Evolutionary conservation across 2,113 vertebrate species (phyloP).

Genomic region (Ameiurus melas): DNA sequence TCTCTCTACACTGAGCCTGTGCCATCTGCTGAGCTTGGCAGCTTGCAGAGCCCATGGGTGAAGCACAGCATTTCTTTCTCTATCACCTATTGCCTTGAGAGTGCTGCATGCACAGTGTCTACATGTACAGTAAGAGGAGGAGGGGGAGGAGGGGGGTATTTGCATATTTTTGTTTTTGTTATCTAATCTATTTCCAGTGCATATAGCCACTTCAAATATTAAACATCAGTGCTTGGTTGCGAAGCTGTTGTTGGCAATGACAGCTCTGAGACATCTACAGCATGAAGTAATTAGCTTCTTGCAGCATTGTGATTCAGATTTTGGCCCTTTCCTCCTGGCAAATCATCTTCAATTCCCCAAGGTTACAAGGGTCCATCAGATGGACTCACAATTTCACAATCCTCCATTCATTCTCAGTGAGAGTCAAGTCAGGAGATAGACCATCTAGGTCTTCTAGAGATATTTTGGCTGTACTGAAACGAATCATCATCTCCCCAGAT

Average conservation of each 20-base stretch:
- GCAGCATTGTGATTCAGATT: neutral
- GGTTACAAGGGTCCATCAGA: neutral
- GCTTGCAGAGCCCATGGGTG: constrained; percentile 25
- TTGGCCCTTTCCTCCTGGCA: neutral
- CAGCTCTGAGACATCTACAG: neutral
- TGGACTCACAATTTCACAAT: neutral
- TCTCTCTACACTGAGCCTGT: constrained; percentile 33
- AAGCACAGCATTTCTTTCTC: constrained; percentile 10
- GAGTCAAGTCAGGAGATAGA: neutral
- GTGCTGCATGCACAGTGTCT: neutral
- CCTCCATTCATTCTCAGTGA: neutral
- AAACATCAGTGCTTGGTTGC: neutral
- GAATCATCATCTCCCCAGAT: too few species aligned
- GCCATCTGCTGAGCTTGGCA: constrained; percentile 54
- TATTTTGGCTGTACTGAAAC: neutral
- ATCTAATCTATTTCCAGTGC: too few species aligned
- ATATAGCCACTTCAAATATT: neutral
- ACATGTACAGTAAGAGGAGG: neutral
- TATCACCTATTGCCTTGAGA: constrained; percentile 1
- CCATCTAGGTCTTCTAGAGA: neutral
- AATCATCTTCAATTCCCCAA: neutral
- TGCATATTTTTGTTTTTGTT: too few species aligned
- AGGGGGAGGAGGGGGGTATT: too few species aligned
- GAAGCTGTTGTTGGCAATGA: neutral
- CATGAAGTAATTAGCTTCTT: neutral